phyloP scores from a whole-genome alignment of 2,113 vertebrate genomes.

The Kobus ellipsiprymnus region DNA sequence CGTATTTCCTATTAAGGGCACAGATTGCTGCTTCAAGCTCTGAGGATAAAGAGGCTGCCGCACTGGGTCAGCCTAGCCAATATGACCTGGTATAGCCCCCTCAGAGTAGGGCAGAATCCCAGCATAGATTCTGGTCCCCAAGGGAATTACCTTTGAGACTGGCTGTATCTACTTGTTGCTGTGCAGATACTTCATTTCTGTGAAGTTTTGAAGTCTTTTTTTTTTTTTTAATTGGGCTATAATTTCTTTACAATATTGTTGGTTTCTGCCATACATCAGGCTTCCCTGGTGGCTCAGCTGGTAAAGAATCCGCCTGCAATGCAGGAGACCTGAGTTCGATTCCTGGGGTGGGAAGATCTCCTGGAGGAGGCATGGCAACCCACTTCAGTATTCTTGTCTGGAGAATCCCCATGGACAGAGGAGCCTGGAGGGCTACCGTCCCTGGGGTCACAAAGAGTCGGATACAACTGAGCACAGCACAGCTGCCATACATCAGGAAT shows the following conservation, averaged over 20 bases:
- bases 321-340: not conserved
- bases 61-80: not conserved
- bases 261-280: not conserved
- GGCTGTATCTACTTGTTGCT: not conserved
- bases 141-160: not conserved
- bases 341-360: not conserved
- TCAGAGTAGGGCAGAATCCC: not conserved
- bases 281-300: not conserved
- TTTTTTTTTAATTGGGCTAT: not conserved
- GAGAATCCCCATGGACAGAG: not conserved
- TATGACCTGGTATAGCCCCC: not conserved
- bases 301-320: not conserved
- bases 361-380: not conserved
- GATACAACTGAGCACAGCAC: not conserved
- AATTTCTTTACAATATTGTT: not conserved
- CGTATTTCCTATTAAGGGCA: not conserved
- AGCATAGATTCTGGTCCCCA: not conserved
- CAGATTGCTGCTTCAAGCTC: not conserved
- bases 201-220: not conserved
- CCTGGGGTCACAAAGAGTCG: fast-evolving
- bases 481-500: not conserved
- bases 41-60: not conserved
- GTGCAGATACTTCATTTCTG: not conserved
- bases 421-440: not conserved
- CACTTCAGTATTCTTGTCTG: not conserved